Percentiles rank a stretch among this genome's conserved stretches.
These are phyloP conservation scores for Malthinus seriepunctatus DNA, from an alignment of 2,888 invertebrate species.

Conservation along the genomic window DNA sequence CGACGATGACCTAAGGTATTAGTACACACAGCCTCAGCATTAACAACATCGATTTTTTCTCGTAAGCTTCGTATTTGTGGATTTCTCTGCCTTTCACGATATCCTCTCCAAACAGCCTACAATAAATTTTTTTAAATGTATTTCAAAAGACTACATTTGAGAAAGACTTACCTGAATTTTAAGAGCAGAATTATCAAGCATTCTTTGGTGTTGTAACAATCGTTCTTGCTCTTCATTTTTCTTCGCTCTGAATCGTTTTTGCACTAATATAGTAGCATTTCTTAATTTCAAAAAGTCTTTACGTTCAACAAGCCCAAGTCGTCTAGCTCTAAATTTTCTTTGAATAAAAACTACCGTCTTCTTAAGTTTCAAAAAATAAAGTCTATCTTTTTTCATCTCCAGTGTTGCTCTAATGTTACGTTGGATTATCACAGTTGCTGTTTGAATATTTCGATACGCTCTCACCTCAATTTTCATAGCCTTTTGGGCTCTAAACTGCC, in stretches of 20 bases:
- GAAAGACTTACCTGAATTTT: conserved; percentile 40
- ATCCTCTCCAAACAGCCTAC: conserved; percentile 53
- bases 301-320: conserved; percentile 36
- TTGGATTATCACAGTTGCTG: conserved; percentile 49
- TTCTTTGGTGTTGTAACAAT: conserved; percentile 35
- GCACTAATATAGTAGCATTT: conserved; percentile 40
- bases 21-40: conserved; percentile 41
- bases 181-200: background rate
- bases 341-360: conserved; percentile 56
- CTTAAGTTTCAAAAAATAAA: conserved; percentile 42
- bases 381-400: conserved; percentile 44
- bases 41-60: conserved; percentile 42
- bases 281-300: conserved; percentile 44
- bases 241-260: conserved; percentile 40
- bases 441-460: conserved; percentile 17
- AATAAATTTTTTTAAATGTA: background rate
- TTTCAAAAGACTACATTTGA: conserved; percentile 46
- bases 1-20: conserved; percentile 49
- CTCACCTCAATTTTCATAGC: conserved; percentile 45
- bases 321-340: conserved; percentile 48
- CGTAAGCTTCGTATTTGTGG: conserved; percentile 42
- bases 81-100: conserved; percentile 42
- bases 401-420: conserved; percentile 31
- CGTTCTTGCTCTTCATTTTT: conserved; percentile 10
- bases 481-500: conserved; percentile 55